A percentile compares a stretch with the other conserved stretches of the same genome.
phyloP scores from a whole-genome alignment of 2,797 vertebrate species.

The Malacoraja senta region DNA sequence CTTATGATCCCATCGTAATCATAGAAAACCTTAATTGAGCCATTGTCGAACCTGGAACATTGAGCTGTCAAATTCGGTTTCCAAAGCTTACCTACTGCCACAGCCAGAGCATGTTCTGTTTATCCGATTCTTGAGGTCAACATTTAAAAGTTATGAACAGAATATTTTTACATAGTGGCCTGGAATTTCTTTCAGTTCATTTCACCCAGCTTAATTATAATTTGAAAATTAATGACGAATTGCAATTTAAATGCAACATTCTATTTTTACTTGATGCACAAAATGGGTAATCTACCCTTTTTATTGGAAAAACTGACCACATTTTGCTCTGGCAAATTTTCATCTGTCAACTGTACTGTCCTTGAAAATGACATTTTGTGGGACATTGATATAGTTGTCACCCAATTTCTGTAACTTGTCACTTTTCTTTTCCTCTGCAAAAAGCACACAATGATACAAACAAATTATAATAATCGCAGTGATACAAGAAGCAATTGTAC shows the following conservation, averaged over 20 bases:
- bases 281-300: not conserved
- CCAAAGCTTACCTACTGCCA: not conserved
- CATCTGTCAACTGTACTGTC: not conserved
- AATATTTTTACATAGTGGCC: not conserved
- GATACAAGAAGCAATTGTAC: not conserved
- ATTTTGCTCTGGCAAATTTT: not conserved
- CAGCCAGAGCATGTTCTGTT: not conserved
- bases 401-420: not conserved
- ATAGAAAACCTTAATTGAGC: too few species aligned
- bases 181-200: not conserved
- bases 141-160: not conserved
- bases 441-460: not conserved
- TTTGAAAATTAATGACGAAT: not conserved
- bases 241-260: not conserved
- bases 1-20: too few species aligned
- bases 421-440: not conserved
- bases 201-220: not conserved
- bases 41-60: too few species aligned
- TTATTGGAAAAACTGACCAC: slow-evolving; percentile 25
- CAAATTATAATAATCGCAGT: not conserved
- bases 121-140: not conserved
- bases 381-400: not conserved
- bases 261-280: not conserved
- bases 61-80: not conserved
- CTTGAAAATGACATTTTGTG: not conserved